These are phyloP conservation scores for Aleadryas rufinucha DNA, from an alignment of 2,113 vertebrate species.

Conservation along the genomic window DNA sequence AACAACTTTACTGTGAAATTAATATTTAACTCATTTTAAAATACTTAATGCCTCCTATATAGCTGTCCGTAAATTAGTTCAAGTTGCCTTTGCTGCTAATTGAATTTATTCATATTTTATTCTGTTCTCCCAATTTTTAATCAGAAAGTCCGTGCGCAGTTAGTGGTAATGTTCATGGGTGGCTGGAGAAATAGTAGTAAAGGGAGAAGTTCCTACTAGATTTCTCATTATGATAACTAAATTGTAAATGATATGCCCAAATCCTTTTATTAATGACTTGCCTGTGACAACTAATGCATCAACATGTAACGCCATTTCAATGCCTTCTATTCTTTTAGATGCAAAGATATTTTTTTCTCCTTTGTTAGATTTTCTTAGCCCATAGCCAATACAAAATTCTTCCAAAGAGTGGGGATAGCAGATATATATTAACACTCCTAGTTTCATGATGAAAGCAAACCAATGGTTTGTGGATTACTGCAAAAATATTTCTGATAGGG, in stretches of 20 bases:
- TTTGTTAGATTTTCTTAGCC: background rate
- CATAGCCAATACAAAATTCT: background rate
- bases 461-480: background rate
- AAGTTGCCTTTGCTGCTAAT: constrained; percentile 1
- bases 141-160: background rate
- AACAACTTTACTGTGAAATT: constrained; percentile 54
- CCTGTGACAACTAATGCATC: background rate
- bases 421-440: background rate
- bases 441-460: background rate
- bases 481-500: background rate
- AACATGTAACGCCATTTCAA: background rate
- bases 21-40: constrained; percentile 53
- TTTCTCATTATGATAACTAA: background rate
- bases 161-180: background rate
- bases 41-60: constrained; percentile 13
- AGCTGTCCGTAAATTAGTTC: constrained; percentile 45
- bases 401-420: background rate
- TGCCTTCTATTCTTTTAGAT: background rate
- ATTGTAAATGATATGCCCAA: background rate
- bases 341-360: background rate
- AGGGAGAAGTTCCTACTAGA: background rate
- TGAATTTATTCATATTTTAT: constrained; percentile 9
- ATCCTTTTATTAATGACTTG: background rate
- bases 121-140: background rate
- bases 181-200: constrained; percentile 24